phyloP scores from a whole-genome alignment of 2,888 invertebrate genomes.

The Chloroclystis v-ata region DNA sequence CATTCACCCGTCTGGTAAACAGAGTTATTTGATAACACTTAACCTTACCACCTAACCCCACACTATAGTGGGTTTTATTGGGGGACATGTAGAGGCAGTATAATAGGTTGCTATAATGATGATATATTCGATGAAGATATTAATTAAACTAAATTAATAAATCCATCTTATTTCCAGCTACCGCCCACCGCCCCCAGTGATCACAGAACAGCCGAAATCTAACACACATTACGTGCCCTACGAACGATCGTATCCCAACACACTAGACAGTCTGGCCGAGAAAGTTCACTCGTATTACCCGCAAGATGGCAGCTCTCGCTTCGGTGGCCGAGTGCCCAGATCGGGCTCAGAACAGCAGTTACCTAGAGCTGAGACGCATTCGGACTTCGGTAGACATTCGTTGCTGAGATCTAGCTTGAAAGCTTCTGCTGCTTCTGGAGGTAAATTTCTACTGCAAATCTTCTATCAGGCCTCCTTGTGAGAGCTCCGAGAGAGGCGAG shows the following conservation, averaged over 20 bases:
- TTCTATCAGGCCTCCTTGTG: too few relatives aligned
- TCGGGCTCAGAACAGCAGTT: slow-evolving; percentile 95
- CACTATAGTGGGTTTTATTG: too few relatives aligned
- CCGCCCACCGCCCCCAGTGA: slow-evolving; percentile 91
- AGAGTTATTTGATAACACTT: too few relatives aligned
- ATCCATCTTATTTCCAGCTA: slow-evolving; percentile 76
- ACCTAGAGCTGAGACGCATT: slow-evolving; percentile 88
- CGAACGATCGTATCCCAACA: slow-evolving; percentile 91
- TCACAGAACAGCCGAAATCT: slow-evolving; percentile 92
- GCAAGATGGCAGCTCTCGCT: slow-evolving; percentile 62
- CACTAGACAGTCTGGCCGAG: slow-evolving; percentile 93
- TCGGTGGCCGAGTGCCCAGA: slow-evolving; percentile 82
- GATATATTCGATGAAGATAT: too few relatives aligned
- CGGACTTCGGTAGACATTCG: slow-evolving; percentile 91
- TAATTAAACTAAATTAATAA: too few relatives aligned
- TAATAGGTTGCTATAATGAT: too few relatives aligned
- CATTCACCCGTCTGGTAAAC: too few relatives aligned
- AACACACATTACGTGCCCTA: slow-evolving; percentile 91
- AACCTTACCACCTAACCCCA: too few relatives aligned
- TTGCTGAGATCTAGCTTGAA: slow-evolving; percentile 88
- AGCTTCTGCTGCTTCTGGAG: slow-evolving; percentile 72
- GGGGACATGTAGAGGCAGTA: too few relatives aligned
- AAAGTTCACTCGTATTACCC: slow-evolving; percentile 93
- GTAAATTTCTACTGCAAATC: slow-evolving; percentile 30
- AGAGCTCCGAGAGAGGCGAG: too few relatives aligned